These are phyloP conservation scores for Chesias legatella DNA, from an alignment of 2,888 invertebrate species.

Conservation along the genomic window DNA sequence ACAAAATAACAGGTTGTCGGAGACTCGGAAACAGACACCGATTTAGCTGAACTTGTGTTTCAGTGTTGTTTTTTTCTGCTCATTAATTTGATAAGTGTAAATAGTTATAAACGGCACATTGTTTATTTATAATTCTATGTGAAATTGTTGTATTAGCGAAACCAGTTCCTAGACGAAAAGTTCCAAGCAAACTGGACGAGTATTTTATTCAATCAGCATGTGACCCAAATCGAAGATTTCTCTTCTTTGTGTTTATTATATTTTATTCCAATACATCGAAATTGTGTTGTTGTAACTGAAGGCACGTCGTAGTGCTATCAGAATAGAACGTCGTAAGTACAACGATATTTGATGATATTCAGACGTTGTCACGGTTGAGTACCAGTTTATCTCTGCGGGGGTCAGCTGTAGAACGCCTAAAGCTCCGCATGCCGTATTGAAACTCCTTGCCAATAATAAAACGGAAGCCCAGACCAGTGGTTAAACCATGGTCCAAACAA, in stretches of 20 bases:
- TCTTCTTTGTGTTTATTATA: constrained; percentile 62
- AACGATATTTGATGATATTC: constrained; percentile 45
- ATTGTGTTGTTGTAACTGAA: constrained; percentile 17
- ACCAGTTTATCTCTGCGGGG: constrained; percentile 59
- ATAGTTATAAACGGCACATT: constrained; percentile 10
- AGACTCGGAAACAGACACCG: constrained; percentile 55
- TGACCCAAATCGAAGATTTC: constrained; percentile 79
- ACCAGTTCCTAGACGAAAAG: constrained; percentile 28
- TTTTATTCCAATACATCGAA: constrained; percentile 14
- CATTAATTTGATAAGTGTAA: constrained; percentile 35
- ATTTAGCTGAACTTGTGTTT: constrained; percentile 65
- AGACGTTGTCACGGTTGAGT: constrained; percentile 67
- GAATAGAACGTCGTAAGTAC: constrained; percentile 11
- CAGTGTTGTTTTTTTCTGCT: constrained; percentile 56
- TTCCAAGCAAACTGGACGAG: constrained; percentile 47
- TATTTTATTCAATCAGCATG: constrained; percentile 70
- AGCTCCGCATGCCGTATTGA: constrained; percentile 28
- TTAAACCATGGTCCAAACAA: constrained; percentile 19
- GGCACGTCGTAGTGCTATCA: constrained; percentile 9
- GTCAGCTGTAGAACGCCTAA: constrained; percentile 50
- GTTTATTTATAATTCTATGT: constrained; percentile 12
- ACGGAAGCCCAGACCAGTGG: constrained; percentile 3
- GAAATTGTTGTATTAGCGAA: constrained; percentile 20
- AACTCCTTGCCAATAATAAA: constrained; percentile 16
- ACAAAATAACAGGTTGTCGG: constrained; percentile 78